Conservation (phyloP, 2,888 invertebrate species). For the Drosophila rubida region DNA sequence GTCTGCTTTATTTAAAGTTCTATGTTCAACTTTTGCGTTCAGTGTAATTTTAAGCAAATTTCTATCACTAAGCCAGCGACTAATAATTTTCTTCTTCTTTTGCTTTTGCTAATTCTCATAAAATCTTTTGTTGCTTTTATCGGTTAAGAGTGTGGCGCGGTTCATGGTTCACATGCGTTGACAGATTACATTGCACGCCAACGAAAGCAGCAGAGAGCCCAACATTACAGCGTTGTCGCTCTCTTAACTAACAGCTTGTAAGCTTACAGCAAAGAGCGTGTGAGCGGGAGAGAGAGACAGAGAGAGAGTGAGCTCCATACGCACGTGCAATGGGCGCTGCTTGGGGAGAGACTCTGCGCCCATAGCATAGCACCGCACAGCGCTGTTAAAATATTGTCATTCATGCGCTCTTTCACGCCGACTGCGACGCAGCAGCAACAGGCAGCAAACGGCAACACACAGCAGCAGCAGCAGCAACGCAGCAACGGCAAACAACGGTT, state of each 20-base stretch:
- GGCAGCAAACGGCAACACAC: slow-evolving; percentile 19
- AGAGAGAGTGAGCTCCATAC: slow-evolving; percentile 30
- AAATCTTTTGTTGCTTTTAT: slow-evolving; percentile 48
- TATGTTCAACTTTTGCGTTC: not conserved
- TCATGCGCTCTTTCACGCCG: slow-evolving; percentile 59
- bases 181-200: slow-evolving; percentile 60
- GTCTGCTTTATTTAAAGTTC: too few relatives aligned
- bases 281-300: not conserved
- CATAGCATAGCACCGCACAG: slow-evolving; percentile 16
- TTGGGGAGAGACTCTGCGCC: slow-evolving; percentile 30
- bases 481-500: slow-evolving; percentile 61
- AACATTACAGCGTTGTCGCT: slow-evolving; percentile 4
- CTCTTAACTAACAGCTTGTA: slow-evolving; percentile 40
- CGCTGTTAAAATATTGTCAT: slow-evolving; percentile 64
- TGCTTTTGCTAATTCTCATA: slow-evolving; percentile 19
- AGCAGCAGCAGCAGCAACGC: slow-evolving; percentile 38
- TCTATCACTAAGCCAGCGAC: slow-evolving; percentile 49
- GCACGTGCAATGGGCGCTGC: slow-evolving; percentile 62
- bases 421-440: slow-evolving; percentile 40
- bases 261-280: slow-evolving; percentile 45
- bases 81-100: slow-evolving; percentile 8
- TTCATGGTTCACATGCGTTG: slow-evolving; percentile 26
- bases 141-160: slow-evolving; percentile 24
- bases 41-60: slow-evolving; percentile 29
- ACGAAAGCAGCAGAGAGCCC: slow-evolving; percentile 11